Percentiles rank a stretch among this genome's conserved stretches.
Conservation (phyloP, 1,140 invertebrate genomes). For the Leptopilina boulardi region DNA sequence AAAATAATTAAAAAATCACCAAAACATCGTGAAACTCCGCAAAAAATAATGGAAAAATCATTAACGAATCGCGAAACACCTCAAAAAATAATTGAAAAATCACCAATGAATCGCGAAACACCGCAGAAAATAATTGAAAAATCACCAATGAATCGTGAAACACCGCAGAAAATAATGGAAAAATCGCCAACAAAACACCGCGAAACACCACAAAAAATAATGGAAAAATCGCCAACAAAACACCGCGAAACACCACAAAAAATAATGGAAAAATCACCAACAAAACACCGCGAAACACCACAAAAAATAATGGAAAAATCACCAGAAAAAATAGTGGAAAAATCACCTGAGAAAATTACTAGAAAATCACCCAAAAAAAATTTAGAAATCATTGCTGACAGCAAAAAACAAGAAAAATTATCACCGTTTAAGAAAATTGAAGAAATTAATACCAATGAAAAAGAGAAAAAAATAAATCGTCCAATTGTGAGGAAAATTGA, state of each 20-base stretch:
- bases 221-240: background rate
- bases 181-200: no score
- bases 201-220: background rate
- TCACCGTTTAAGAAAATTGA: no score
- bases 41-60: background rate
- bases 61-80: no score
- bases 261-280: background rate
- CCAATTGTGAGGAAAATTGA: conserved; percentile 12
- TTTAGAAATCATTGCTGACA: background rate
- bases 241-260: no score
- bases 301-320: background rate
- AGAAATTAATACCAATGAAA: background rate
- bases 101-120: no score
- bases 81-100: background rate
- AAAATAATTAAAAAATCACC: no score
- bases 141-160: no score
- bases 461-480: background rate
- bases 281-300: no score
- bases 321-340: background rate
- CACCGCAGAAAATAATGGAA: background rate
- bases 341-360: background rate
- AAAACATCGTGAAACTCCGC: background rate
- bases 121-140: no score
- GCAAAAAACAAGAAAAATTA: background rate
- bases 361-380: background rate